These are phyloP conservation scores for Saturnia japonica DNA, from an alignment of 2,888 invertebrate genomes.

Conservation along the genomic window DNA sequence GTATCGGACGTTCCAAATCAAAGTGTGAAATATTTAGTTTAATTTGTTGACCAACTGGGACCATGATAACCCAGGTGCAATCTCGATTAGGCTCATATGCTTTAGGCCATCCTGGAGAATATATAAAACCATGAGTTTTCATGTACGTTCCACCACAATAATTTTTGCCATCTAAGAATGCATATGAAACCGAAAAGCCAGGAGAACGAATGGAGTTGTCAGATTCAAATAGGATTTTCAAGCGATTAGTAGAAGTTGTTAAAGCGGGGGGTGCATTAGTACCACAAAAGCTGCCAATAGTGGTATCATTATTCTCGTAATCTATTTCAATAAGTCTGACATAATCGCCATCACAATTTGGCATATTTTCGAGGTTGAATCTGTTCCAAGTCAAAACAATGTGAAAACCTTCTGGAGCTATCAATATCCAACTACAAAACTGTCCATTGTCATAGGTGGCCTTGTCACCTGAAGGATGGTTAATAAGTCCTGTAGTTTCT, in stretches of 20 bases:
- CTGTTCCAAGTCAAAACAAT: slow-evolving; percentile 88
- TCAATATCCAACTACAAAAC: slow-evolving; percentile 88
- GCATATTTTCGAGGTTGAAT: slow-evolving; percentile 85
- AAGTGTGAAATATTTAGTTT: slow-evolving; percentile 82
- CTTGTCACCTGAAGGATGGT: slow-evolving; percentile 77
- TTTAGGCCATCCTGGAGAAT: slow-evolving; percentile 90
- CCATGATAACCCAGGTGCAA: slow-evolving; percentile 92
- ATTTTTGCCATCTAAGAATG: slow-evolving; percentile 62
- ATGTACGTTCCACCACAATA: slow-evolving; percentile 88
- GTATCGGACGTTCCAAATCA: slow-evolving; percentile 81
- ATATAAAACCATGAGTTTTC: slow-evolving; percentile 85
- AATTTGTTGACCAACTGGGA: slow-evolving; percentile 87
- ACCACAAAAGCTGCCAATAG: slow-evolving; percentile 86
- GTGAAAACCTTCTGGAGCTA: slow-evolving; percentile 85
- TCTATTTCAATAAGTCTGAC: slow-evolving; percentile 85
- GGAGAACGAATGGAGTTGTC: slow-evolving; percentile 71
- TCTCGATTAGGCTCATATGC: slow-evolving; percentile 86
- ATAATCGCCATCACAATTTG: slow-evolving; percentile 84
- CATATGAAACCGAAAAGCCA: slow-evolving; percentile 90
- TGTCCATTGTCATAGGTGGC: slow-evolving; percentile 67
- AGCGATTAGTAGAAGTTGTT: slow-evolving; percentile 84
- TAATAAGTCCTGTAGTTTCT: slow-evolving; percentile 83
- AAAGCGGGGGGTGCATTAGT: slow-evolving; percentile 83
- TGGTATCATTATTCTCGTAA: slow-evolving; percentile 61
- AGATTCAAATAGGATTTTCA: slow-evolving; percentile 87